A percentile compares a stretch with the other conserved stretches of the same genome.
Conservation (phyloP, 2,113 vertebrate genomes). For the Cyanistes caeruleus region DNA sequence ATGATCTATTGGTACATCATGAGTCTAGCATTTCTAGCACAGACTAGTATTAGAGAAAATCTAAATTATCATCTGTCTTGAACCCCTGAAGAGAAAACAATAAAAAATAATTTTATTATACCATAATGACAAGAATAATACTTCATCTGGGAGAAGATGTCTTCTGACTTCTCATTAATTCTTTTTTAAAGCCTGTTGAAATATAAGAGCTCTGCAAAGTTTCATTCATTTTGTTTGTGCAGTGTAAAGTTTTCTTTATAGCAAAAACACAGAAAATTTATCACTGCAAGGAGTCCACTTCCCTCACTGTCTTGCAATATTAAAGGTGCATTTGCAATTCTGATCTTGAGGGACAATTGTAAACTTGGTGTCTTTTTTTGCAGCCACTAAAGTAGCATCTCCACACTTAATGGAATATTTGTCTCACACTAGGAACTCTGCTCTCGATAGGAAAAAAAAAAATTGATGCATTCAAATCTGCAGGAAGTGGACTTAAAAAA, state of each 20-base stretch:
- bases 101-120: conserved; percentile 61
- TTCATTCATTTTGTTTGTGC: conserved; percentile 51
- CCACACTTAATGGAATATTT: neutral
- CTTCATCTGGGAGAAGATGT: conserved; percentile 36
- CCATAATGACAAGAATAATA: conserved; percentile 52
- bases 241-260: conserved; percentile 54
- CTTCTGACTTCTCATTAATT: conserved; percentile 34
- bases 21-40: conserved; percentile 8
- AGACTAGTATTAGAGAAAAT: conserved; percentile 22
- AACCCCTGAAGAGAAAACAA: conserved; percentile 42
- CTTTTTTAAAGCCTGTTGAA: conserved; percentile 37
- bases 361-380: neutral
- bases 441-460: neutral
- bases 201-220: neutral
- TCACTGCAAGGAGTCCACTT: neutral
- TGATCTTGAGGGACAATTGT: neutral
- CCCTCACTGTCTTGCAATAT: neutral
- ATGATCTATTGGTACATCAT: neutral
- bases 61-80: conserved; percentile 57
- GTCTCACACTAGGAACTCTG: neutral
- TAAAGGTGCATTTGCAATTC: neutral
- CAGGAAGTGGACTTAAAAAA: neutral
- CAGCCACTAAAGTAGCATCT: neutral
- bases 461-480: neutral
- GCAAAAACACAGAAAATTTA: neutral